Evolutionary conservation across 2,797 vertebrate genomes (phyloP), one percentile per base, ranked within the genome.

Genomic region (Coracias cyanogaster): DNA sequence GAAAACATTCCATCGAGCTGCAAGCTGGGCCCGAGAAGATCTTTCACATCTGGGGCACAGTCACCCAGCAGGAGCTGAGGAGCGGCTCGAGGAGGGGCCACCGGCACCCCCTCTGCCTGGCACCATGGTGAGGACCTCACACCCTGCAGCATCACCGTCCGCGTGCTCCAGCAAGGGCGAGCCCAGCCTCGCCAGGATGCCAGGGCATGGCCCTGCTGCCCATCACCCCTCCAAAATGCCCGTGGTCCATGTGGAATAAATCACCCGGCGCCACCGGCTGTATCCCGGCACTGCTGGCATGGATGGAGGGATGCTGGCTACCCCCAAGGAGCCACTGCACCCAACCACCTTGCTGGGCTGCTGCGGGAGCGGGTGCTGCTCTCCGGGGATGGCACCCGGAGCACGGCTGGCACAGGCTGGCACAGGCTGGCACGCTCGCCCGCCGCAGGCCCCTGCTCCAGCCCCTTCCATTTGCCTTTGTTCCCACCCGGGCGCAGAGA

Each of bases 401-500:
- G 73, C 61, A 0, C 7, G 37, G 82, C 25, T 57, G 80, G 62
- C 65, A 69, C 57, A n/a, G 37, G 82, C 25, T 57, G 80, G 62
- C 65, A 69, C 57, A n/a, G 76, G 43, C 80, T 66, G 91, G 81
- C 72, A 64, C 49, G 8, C 43, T 80, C n/a, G 2, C 91, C 28
- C 28, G 2, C 93, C 15, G 22, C 52, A 45, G 74, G 45, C 84
- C 13, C 76, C 76, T 6, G 20, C 86, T 89, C 90, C 90, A 88
- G 61, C 72, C 57, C 82, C 73, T 94, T 89, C 93, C 73, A 39
- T 94, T 69, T 25, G 80, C 83, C 86, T 93, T 96, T 94, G 90
- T 69, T 89, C 57, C 72, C 51, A 10, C 26, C 78, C 70, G 46
- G 81, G 90, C 15, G 21, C 54, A 0, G 76, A 39, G 31, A 71